A percentile compares a stretch with the other conserved stretches of the same genome.
These are phyloP conservation scores for Drosophila phalerata DNA, from an alignment of 2,888 invertebrate species.

Conservation along the genomic window DNA sequence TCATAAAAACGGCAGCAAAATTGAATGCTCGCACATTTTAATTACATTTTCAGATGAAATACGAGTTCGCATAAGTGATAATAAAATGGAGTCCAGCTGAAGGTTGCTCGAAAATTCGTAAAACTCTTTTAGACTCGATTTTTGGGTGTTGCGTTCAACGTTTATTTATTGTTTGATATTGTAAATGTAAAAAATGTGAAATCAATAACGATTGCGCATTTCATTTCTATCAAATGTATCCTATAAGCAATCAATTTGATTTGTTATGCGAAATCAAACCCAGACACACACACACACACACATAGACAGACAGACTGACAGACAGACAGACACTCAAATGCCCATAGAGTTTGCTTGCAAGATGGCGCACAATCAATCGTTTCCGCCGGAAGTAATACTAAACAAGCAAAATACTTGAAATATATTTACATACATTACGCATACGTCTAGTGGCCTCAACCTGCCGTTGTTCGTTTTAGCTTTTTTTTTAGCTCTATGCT, in stretches of 20 bases:
- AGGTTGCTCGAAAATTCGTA: slow-evolving; percentile 3
- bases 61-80: slow-evolving; percentile 42
- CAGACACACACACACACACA: slow-evolving; percentile 20
- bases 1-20: slow-evolving; percentile 53
- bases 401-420: slow-evolving; percentile 78
- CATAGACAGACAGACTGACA: slow-evolving; percentile 12
- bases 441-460: slow-evolving; percentile 69
- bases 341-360: slow-evolving; percentile 43
- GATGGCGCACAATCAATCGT: slow-evolving; percentile 75
- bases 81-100: slow-evolving; percentile 36
- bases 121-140: slow-evolving; percentile 7
- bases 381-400: slow-evolving; percentile 78
- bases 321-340: slow-evolving; percentile 36
- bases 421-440: slow-evolving; percentile 78
- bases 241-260: slow-evolving; percentile 79
- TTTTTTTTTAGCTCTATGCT: slow-evolving; percentile 4
- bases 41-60: slow-evolving; percentile 46
- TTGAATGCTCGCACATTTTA: slow-evolving; percentile 52
- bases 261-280: slow-evolving; percentile 72
- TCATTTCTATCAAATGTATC: slow-evolving; percentile 70
- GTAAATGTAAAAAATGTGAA: slow-evolving; percentile 64
- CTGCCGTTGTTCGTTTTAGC: slow-evolving; percentile 14
- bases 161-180: slow-evolving; percentile 3
- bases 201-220: slow-evolving; percentile 76
- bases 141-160: neutral